Base-by-base conservation (phyloP, 2,888 invertebrate species). In the Xanthia togata region DNA sequence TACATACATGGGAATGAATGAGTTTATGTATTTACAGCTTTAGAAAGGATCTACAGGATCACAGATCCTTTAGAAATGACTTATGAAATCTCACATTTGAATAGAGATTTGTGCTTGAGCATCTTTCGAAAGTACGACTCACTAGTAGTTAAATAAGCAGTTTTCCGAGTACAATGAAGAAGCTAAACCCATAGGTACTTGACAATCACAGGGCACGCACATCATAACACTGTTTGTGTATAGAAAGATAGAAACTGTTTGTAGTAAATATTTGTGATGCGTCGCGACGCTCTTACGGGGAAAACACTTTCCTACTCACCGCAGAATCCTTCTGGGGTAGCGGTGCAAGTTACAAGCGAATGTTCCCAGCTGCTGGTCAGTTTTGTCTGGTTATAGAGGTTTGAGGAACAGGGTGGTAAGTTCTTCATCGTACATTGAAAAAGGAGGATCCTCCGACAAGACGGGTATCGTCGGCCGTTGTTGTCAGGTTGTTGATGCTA, bases 301-400 rank as follows among this genome's bases (percentile, higher is more conserved):
- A 92, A 92, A 91, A 89, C 88, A 92, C 94, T 95, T 95, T 94
- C 94, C 89, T 91, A 89, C 89, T 89, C 85, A 91, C 92, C 93
- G 86, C 94, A 94, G 94, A 94, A 93, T 95, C 95, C 94, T 95
- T 95, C 90, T 89, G 87, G 81, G 81, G 74, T 75, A 60, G 50
- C 79, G 71, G 81, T 70, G 26, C 62, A 88, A 88, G 81, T 55
- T 62, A 87, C 14, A 80, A 76, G 85, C 81, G 81, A 17, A 35
- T 50, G 14, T 6, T 20, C 1, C 9, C 9, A 23, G n/a, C 67
- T 70, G 31, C 31, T 31, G 12, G n/a, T 57, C 20, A 9, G 44
- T 26, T 26, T 69, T 57, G 20, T 23, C 8, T 4, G 23, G 9
- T 47, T 44, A 31, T 44, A 14, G 8, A 8, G 4, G 8, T 47